Percentiles rank a stretch among this genome's conserved stretches.
Conservation (phyloP, 1,140 invertebrate species). For the Zophobas atratus region DNA sequence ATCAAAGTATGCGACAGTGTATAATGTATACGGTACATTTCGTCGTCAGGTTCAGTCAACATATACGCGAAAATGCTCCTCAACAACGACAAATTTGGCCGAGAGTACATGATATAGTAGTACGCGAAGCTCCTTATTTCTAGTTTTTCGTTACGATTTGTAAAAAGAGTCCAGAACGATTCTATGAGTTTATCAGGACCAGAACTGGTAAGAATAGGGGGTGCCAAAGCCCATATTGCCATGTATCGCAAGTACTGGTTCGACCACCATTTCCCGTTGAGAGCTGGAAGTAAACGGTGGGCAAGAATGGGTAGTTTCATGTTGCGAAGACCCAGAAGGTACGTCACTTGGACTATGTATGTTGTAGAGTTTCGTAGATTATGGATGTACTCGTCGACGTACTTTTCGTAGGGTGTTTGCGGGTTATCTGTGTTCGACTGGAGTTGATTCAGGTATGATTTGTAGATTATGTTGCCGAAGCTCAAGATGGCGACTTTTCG, state of each 20-base stretch:
- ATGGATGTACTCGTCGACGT: constrained; percentile 55
- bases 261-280: constrained; percentile 51
- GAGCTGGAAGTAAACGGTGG: constrained; percentile 55
- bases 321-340: constrained; percentile 60
- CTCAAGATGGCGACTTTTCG: constrained; percentile 65
- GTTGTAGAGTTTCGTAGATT: constrained; percentile 55
- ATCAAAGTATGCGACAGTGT: constrained; percentile 65
- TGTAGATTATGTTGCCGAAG: constrained; percentile 67
- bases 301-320: constrained; percentile 55
- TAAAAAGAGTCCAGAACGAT: constrained; percentile 68
- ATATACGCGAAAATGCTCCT: constrained; percentile 68
- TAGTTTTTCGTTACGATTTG: constrained; percentile 61
- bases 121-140: constrained; percentile 66
- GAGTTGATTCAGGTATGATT: constrained; percentile 31
- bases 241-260: constrained; percentile 62
- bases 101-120: constrained; percentile 64
- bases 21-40: constrained; percentile 69
- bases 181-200: constrained; percentile 60
- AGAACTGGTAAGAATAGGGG: constrained; percentile 51
- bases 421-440: neutral
- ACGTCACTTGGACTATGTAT: constrained; percentile 52
- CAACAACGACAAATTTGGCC: constrained; percentile 61
- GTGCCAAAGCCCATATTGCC: constrained; percentile 63
- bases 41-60: constrained; percentile 64
- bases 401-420: constrained; percentile 48